Evolutionary conservation across 2,113 vertebrate genomes (phyloP), one percentile per base, ranked within the genome.

Genomic region (Cromileptes altivelis): DNA sequence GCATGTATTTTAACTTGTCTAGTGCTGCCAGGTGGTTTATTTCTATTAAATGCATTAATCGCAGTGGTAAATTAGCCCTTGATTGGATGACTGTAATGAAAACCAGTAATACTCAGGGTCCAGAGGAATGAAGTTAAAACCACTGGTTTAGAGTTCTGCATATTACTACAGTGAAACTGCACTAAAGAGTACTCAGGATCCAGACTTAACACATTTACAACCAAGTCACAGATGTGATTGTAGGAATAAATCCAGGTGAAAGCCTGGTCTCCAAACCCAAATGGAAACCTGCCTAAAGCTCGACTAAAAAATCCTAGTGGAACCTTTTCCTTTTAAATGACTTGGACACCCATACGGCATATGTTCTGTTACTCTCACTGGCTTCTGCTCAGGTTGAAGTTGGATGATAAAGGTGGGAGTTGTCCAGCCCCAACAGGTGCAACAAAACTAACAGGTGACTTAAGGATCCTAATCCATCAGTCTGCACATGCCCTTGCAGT

Each of bases 181-280:
- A 69, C 21, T 23, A 12, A n/a, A 47, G 64, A 47, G 49, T 19
- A 17, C 21, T 70, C 27, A 64, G 73, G 33, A 57, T 75, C 57
- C 62, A 53, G 56, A 25, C 25, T 53, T 21, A 17, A 33, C 33
- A 67, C 45, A 45, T 62, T 69, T 47, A 33, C 33, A 75, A 53
- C 72, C 15, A 76, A 58, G 50, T 58, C 42, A 71, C n/a, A 45
- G 52, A 71, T 58, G 50, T 27, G 21, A 57, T 63, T 14, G 7
- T 62, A 49, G 65, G 49, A 70, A 62, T 76, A 21, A 37, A 70
- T 63, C 21, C 72, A 70, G 57, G 40, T 40, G 42, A 30, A 25
- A 30, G 45, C 18, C 62, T 60, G 60, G 15, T 70, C 37, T 30
- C 13, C 30, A 33, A 33, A 45, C n/a, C 37, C 13, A 53, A 50